These are phyloP conservation scores for Argyresthia albistria DNA, from an alignment of 2,888 invertebrate species.

Conservation along the genomic window DNA sequence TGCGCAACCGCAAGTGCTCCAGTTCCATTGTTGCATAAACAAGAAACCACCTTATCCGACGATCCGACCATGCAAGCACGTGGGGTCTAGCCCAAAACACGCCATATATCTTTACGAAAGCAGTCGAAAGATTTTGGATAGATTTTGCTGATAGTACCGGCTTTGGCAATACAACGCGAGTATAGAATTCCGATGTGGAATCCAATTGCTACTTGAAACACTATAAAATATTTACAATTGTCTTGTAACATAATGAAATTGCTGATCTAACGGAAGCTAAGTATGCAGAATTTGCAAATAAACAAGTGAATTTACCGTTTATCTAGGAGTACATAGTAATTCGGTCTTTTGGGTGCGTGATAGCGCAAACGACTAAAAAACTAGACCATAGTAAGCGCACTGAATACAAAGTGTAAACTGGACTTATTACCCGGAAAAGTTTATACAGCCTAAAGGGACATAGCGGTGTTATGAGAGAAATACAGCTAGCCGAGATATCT, in stretches of 20 bases:
- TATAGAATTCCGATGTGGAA: too few species aligned
- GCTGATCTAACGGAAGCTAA: background rate
- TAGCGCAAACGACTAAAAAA: too few species aligned
- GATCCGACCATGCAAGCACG: background rate
- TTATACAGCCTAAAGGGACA: background rate
- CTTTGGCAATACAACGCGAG: too few species aligned
- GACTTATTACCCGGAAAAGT: slow-evolving; percentile 1
- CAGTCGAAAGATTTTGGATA: too few species aligned
- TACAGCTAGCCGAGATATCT: background rate
- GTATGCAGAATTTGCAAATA: too few species aligned
- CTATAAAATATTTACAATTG: too few species aligned
- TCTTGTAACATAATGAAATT: background rate
- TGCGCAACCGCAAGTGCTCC: slow-evolving; percentile 30
- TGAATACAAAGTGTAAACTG: background rate
- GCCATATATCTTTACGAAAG: too few species aligned
- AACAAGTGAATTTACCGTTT: too few species aligned
- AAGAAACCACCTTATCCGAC: slow-evolving; percentile 26
- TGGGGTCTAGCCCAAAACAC: background rate
- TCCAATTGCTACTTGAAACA: too few species aligned
- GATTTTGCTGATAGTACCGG: too few species aligned
- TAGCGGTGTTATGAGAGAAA: background rate
- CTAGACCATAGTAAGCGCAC: background rate
- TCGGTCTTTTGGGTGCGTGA: too few species aligned
- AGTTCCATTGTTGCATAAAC: slow-evolving; percentile 45
- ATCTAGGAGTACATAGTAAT: too few species aligned